Evolutionary conservation across 2,113 vertebrate species (phyloP).

Genomic region (Chauna torquata): DNA sequence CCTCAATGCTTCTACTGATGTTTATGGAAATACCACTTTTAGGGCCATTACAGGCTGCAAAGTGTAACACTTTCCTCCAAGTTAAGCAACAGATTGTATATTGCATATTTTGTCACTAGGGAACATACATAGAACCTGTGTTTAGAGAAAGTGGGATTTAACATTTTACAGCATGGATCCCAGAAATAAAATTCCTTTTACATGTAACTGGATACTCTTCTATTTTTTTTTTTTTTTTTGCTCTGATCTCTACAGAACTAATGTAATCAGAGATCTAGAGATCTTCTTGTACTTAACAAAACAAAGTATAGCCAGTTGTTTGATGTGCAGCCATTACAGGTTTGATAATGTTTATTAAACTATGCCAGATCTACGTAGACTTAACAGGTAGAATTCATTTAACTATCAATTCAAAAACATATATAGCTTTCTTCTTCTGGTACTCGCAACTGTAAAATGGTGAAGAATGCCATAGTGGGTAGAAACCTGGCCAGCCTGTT

Average conservation of each 20-base stretch:
- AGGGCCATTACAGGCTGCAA: background rate
- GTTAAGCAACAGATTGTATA: background rate
- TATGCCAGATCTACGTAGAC: background rate
- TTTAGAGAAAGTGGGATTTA: background rate
- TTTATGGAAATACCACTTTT: background rate
- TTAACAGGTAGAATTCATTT: background rate
- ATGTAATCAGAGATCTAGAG: background rate
- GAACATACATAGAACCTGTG: background rate
- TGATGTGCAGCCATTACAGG: background rate
- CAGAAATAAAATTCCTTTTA: background rate
- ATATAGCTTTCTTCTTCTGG: background rate
- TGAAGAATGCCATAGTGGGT: background rate
- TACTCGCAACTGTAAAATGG: background rate
- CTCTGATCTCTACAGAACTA: background rate
- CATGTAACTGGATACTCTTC: background rate
- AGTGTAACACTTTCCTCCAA: background rate
- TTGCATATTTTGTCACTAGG: background rate
- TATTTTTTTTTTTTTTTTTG: background rate
- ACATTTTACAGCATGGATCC: background rate
- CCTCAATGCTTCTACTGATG: background rate
- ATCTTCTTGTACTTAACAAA: background rate
- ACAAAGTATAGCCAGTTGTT: background rate
- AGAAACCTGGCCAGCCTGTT: background rate
- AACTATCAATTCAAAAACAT: background rate
- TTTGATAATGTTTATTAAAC: background rate